phyloP scores from a whole-genome alignment of 2,797 vertebrate genomes.

The Trematomus bernacchii region DNA sequence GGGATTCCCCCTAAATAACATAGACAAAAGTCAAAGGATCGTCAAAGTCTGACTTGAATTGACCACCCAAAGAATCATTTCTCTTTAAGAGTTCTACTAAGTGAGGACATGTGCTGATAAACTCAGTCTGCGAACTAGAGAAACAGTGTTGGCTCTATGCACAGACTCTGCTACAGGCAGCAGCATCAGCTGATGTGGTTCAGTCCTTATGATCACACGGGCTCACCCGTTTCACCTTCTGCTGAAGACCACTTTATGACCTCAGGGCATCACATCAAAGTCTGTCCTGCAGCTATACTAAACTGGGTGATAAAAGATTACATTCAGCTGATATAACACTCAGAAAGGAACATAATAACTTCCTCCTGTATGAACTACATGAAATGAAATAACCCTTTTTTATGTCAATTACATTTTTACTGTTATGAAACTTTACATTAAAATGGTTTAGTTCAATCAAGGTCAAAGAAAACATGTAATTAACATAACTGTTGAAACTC shows the following conservation, averaged over 20 bases:
- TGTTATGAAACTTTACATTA: background rate
- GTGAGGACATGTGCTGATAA: background rate
- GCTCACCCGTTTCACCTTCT: background rate
- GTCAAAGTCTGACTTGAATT: background rate
- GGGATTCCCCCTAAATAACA: too few relatives aligned
- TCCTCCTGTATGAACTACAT: background rate
- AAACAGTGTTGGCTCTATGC: background rate
- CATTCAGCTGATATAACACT: constrained; percentile 19
- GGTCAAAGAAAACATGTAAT: constrained; percentile 35
- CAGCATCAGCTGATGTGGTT: constrained; percentile 12
- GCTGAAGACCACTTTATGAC: constrained; percentile 19
- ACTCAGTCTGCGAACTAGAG: background rate
- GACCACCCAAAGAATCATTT: too few relatives aligned
- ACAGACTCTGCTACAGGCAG: constrained; percentile 2
- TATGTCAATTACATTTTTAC: constrained; percentile 6
- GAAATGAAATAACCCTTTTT: background rate
- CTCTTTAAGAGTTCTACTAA: background rate
- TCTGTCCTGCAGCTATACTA: constrained; percentile 9
- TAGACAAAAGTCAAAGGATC: background rate
- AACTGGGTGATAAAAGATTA: constrained; percentile 1
- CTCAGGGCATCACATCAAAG: constrained; percentile 3
- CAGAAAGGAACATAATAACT: background rate
- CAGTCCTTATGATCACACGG: constrained; percentile 29
- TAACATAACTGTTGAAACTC: constrained; percentile 16
- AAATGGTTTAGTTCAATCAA: constrained; percentile 28